Evolutionary conservation across 2,888 invertebrate species (phyloP), one percentile per base, ranked within the genome.

Genomic region (Ophion obscuratus): DNA sequence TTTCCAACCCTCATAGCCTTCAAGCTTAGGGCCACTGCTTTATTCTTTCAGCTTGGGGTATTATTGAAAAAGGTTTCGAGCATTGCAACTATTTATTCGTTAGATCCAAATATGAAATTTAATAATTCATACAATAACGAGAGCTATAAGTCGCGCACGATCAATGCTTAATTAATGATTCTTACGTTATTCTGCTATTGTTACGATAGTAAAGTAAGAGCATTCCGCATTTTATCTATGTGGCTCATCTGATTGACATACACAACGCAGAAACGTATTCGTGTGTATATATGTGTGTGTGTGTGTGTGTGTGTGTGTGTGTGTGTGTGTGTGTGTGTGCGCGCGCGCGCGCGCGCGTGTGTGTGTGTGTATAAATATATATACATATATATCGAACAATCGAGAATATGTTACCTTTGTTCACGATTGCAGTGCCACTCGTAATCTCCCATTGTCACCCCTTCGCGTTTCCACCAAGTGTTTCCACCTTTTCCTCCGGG

Each of bases 121-220:
- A 62, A 62, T 47, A 70, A 79, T 79, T 79, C 61, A 47, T 11
- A 11, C 11, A 44, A 70, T 31, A 68, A 47, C 20, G 36, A 70
- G 24, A 14, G 36, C 5, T 36, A 53, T 31, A 20, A n/a, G 7
- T 44, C 68, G 27, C 17, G n/a, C 11, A 44, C 47, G 61, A 79
- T 79, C 78, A 53, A 70, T 70, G 47, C 6, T 61, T 79, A 70
- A 79, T 79, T 79, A 70, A 79, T 79, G 70, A 53, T 47, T 36
- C 27, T 53, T 27, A 47, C 24, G n/a, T 62, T 40, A 20, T n/a
- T 20, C 66, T 53, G 24, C 24, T 59, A 59, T 24, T n/a, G 59
- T 10, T 53, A 53, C 40, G 17, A 78, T 36, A 44, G 68, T 44
- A 17, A 24, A 24, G 2, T 2, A 78, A 27, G 53, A 61, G 44